Percentiles rank a stretch among this genome's conserved stretches.
Evolutionary conservation across 2,113 vertebrate species (phyloP).

Genomic region (Melospiza georgiana): DNA sequence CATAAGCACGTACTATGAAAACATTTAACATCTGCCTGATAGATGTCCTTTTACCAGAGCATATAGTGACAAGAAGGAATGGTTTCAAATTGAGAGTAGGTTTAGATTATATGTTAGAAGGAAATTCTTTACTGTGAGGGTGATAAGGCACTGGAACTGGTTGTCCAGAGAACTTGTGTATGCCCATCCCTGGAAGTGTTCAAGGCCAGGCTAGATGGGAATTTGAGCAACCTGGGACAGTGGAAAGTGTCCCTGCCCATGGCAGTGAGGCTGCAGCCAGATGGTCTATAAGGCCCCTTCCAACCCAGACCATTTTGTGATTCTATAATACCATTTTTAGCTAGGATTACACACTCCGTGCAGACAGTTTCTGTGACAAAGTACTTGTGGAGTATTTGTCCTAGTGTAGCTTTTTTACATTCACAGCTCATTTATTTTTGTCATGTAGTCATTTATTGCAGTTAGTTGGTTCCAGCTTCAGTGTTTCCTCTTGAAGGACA

Average conservation of each 20-base stretch:
- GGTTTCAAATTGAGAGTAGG: background rate
- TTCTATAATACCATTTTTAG: background rate
- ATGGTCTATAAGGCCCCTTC: background rate
- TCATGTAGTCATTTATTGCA: conserved; percentile 45
- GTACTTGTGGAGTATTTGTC: background rate
- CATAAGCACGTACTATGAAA: background rate
- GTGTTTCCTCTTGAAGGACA: conserved; percentile 63
- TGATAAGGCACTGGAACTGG: background rate
- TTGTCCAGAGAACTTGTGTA: background rate
- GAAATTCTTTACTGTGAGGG: background rate
- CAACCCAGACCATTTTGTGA: background rate
- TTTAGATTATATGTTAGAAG: background rate
- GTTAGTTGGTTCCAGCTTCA: conserved; percentile 61
- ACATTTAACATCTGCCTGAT: background rate
- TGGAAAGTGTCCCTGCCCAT: background rate
- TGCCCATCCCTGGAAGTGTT: background rate
- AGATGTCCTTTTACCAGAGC: background rate
- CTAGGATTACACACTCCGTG: background rate
- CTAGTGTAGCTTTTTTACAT: conserved; percentile 40
- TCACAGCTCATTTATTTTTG: conserved; percentile 51
- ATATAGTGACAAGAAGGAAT: background rate
- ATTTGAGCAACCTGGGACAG: background rate
- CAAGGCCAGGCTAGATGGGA: background rate
- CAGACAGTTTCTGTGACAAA: background rate
- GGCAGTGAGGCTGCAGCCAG: background rate